A percentile compares a stretch with the other conserved stretches of the same genome.
phyloP scores from a whole-genome alignment of 2,113 vertebrate genomes.

The Muscicapa adusta region DNA sequence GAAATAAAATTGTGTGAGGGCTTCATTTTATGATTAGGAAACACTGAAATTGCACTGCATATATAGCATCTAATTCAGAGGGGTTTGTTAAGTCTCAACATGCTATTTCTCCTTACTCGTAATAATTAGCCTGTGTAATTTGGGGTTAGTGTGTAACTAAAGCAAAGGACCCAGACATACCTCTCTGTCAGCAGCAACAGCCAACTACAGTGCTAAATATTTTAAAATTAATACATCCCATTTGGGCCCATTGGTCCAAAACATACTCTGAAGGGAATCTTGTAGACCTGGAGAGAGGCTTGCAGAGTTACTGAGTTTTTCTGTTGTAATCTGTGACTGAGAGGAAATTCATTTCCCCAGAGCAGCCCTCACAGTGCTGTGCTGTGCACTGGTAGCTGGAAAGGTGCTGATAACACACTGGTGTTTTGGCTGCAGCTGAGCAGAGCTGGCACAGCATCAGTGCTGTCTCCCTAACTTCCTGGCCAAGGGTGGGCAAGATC shows the following conservation, averaged over 20 bases:
- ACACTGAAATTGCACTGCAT: not conserved
- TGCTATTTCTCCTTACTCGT: not conserved
- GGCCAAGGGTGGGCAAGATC: not conserved
- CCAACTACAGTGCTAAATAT: not conserved
- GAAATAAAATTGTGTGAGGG: not conserved
- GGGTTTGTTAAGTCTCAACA: not conserved
- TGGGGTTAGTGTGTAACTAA: fast-evolving
- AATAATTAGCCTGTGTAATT: not conserved
- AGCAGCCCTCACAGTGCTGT: not conserved
- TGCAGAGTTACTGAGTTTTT: not conserved
- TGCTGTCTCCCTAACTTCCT: fast-evolving
- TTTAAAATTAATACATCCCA: not conserved
- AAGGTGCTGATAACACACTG: not conserved
- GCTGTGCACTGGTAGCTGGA: not conserved
- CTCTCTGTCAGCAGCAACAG: not conserved
- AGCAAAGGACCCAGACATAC: not conserved
- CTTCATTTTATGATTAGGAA: not conserved
- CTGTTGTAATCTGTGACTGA: not conserved
- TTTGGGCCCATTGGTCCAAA: not conserved
- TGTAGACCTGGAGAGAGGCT: not conserved
- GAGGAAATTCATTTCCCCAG: not conserved
- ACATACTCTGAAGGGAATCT: not conserved
- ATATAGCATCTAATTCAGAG: not conserved
- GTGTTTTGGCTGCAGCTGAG: not conserved
- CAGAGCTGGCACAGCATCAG: not conserved